These are phyloP conservation scores for Pipistrellus pygmaeus DNA, from an alignment of 2,797 vertebrate genomes.

Conservation along the genomic window DNA sequence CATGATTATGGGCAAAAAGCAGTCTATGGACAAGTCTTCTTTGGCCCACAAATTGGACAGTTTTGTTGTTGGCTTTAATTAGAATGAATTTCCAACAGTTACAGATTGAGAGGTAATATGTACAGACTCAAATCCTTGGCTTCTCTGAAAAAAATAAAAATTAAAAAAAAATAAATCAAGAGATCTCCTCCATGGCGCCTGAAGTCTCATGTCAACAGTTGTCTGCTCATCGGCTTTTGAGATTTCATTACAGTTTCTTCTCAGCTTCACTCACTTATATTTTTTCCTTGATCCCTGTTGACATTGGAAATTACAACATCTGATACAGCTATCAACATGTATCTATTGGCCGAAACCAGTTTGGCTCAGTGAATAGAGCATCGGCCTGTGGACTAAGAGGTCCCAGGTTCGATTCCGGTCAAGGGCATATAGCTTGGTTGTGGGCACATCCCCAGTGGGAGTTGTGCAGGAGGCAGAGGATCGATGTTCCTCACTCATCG, in stretches of 20 bases:
- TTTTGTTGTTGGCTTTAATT: neutral
- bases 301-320: neutral
- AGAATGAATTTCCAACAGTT: neutral
- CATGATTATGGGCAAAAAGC: rapidly evolving
- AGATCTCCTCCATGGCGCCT: neutral
- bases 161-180: neutral
- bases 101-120: neutral
- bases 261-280: neutral
- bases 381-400: no score
- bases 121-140: neutral
- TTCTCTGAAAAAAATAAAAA: neutral
- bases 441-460: no score
- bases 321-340: neutral
- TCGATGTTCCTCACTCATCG: no score
- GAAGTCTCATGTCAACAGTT: neutral
- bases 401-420: no score
- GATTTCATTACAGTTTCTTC: neutral
- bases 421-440: no score
- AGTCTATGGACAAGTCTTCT: neutral
- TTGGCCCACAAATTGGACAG: neutral
- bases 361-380: no score
- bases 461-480: no score
- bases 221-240: neutral
- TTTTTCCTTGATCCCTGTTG: neutral
- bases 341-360: no score